Percentiles rank a stretch among this genome's conserved stretches.
These are phyloP conservation scores for Coelopa pilipes DNA, from an alignment of 2,888 invertebrate species.

Conservation along the genomic window DNA sequence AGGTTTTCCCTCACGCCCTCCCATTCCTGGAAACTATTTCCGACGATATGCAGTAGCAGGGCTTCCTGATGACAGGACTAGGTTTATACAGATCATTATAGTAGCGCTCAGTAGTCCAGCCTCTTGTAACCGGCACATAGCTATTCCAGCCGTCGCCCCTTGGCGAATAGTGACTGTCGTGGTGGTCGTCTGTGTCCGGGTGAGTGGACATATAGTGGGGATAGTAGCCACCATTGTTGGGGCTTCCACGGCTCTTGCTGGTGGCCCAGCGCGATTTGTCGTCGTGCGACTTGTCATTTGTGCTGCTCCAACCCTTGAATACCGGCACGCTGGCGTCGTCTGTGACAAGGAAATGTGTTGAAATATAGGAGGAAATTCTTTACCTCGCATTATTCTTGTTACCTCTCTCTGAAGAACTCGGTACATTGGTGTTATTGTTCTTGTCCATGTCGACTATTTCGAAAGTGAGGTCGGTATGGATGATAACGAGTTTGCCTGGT, in stretches of 20 bases:
- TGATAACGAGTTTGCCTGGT: constrained; percentile 65
- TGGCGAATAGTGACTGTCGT: constrained; percentile 37
- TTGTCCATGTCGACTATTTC: constrained; percentile 62
- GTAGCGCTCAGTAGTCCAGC: constrained; percentile 64
- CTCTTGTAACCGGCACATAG: constrained; percentile 57
- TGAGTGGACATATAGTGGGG: constrained; percentile 57
- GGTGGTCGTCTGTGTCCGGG: constrained; percentile 48
- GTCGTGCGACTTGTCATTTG: constrained; percentile 53
- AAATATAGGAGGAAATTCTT: neutral
- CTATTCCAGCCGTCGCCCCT: constrained; percentile 59
- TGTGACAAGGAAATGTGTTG: constrained; percentile 33
- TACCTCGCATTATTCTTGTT: constrained; percentile 55
- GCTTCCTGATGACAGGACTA: constrained; percentile 56
- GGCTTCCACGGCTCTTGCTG: constrained; percentile 53
- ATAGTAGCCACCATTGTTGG: constrained; percentile 48
- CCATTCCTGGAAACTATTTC: constrained; percentile 47
- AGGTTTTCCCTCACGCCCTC: too few relatives aligned
- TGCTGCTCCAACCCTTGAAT: constrained; percentile 57
- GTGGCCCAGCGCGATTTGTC: constrained; percentile 62
- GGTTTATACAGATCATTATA: constrained; percentile 56
- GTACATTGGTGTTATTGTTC: constrained; percentile 58
- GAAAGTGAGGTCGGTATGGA: constrained; percentile 67
- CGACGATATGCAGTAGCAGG: constrained; percentile 61
- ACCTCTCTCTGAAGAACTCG: constrained; percentile 58
- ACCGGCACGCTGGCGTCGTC: constrained; percentile 67